Evolutionary conservation across 2,113 vertebrate genomes (phyloP).

Genomic region (Spea bombifrons): DNA sequence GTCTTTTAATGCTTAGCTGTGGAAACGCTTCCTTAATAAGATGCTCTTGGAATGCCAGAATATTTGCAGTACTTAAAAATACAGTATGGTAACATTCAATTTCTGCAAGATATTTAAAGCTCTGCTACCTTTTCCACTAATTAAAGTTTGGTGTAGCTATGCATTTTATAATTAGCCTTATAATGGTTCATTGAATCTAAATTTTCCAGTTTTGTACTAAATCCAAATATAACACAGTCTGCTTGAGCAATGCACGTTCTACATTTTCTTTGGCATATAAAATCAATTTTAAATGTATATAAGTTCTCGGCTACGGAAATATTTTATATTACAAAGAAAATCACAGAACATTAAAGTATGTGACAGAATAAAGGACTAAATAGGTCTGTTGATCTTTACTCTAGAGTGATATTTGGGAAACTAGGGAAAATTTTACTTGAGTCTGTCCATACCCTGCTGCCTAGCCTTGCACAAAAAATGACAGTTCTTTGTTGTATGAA

Average conservation of each 20-base stretch:
- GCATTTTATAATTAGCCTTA: constrained; percentile 38
- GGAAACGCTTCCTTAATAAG: constrained; percentile 11
- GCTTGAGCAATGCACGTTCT: neutral
- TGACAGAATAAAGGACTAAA: no score
- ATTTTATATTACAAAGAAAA: no score
- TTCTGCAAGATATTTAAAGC: constrained; percentile 30
- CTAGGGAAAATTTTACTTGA: no score
- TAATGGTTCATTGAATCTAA: constrained; percentile 20
- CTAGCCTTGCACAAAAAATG: no score
- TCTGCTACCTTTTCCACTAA: constrained; percentile 26
- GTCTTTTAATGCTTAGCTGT: constrained; percentile 16
- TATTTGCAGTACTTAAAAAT: constrained; percentile 24
- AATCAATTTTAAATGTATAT: neutral
- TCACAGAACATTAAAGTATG: no score
- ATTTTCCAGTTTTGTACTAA: constrained; percentile 15
- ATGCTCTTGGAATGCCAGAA: constrained; percentile 6
- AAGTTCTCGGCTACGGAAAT: neutral
- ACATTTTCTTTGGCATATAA: neutral
- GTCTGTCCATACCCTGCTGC: no score
- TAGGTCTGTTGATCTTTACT: no score
- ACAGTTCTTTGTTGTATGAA: no score
- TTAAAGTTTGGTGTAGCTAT: constrained; percentile 22
- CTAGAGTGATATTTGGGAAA: no score
- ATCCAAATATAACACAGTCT: constrained; percentile 16
- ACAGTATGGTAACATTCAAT: constrained; percentile 16